phyloP scores from a whole-genome alignment of 2,888 invertebrate genomes.

The Doris montereyensis region DNA sequence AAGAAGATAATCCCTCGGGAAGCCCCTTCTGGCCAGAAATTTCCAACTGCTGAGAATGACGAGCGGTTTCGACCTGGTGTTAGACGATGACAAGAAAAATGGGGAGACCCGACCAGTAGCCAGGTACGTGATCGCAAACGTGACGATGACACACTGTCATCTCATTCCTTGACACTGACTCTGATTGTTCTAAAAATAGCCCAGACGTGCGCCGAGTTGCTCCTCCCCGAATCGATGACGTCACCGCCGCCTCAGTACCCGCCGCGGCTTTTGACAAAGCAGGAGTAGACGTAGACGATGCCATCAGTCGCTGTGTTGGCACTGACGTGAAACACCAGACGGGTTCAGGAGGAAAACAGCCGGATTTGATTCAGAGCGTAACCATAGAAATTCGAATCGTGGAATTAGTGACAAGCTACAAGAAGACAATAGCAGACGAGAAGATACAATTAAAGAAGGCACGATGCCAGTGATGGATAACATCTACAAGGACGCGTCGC shows the following conservation, averaged over 20 bases:
- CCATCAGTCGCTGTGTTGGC: not conserved
- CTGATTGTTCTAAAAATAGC: too few species aligned
- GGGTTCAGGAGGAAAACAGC: not conserved
- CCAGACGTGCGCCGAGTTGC: too few species aligned
- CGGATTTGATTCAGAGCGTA: not conserved
- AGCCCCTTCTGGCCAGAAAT: conserved; percentile 14
- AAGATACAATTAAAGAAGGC: too few species aligned
- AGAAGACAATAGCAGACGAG: too few species aligned
- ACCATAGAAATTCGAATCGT: not conserved
- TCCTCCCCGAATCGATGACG: too few species aligned
- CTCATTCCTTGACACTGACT: too few species aligned
- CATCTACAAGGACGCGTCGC: not conserved
- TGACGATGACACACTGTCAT: too few species aligned
- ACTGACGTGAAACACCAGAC: not conserved
- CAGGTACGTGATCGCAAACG: too few species aligned
- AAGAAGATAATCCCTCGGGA: too few species aligned
- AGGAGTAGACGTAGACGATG: not conserved
- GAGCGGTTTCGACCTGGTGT: conserved; percentile 23
- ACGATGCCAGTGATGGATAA: conserved; percentile 5
- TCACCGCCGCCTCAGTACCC: not conserved
- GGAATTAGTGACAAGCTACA: too few species aligned
- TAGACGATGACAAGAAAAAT: too few species aligned
- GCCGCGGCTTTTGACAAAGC: not conserved
- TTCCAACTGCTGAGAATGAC: conserved; percentile 34
- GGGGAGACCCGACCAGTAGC: too few species aligned